Evolutionary conservation across 2,888 invertebrate species (phyloP).

Genomic region (Kuschelorhynchus macadamiae): DNA sequence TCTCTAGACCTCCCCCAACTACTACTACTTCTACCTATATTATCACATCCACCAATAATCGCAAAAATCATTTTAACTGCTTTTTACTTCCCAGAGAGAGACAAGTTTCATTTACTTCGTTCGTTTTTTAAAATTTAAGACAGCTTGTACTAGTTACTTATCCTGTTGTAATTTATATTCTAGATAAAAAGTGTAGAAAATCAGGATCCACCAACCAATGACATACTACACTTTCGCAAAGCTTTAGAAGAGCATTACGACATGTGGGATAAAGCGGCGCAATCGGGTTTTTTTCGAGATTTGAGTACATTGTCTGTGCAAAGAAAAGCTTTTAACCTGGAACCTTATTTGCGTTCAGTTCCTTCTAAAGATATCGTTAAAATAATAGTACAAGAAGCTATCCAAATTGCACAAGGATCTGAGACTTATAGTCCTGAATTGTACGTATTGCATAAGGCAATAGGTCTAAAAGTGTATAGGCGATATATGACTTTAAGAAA

Average conservation of each 20-base stretch:
- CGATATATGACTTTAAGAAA: constrained; percentile 78
- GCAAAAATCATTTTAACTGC: no score
- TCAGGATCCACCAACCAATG: constrained; percentile 56
- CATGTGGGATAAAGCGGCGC: constrained; percentile 77
- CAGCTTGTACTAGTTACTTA: no score
- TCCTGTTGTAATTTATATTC: no score
- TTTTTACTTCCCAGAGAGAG: no score
- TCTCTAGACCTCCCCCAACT: no score
- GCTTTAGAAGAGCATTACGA: constrained; percentile 75
- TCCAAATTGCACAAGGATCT: constrained; percentile 80
- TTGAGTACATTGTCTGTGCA: constrained; percentile 76
- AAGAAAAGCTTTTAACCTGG: constrained; percentile 59
- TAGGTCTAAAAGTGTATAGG: constrained; percentile 80
- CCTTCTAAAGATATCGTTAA: constrained; percentile 71
- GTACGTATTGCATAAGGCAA: constrained; percentile 74
- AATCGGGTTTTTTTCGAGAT: constrained; percentile 79
- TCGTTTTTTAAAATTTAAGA: no score
- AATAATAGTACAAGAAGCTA: constrained; percentile 79
- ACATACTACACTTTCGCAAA: constrained; percentile 66
- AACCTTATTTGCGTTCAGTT: constrained; percentile 64
- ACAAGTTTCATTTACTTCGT: no score
- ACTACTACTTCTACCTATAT: no score
- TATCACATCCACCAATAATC: no score
- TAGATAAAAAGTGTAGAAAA: constrained; percentile 65
- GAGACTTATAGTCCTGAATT: constrained; percentile 85